These are phyloP conservation scores for Cryptoblepharus egeriae DNA, from an alignment of 2,797 vertebrate species.

Conservation along the genomic window DNA sequence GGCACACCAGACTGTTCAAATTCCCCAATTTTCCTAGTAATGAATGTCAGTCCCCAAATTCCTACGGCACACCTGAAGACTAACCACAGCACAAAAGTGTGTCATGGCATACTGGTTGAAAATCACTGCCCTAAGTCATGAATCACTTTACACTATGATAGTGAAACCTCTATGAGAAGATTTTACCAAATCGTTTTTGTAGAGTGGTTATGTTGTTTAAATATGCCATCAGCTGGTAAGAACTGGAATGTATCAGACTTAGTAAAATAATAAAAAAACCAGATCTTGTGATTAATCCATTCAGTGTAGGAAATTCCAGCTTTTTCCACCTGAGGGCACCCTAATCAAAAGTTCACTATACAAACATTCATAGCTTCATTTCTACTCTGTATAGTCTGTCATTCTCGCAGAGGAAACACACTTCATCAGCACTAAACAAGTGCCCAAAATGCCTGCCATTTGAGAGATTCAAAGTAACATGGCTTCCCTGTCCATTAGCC, in stretches of 20 bases:
- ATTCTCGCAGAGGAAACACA: background rate
- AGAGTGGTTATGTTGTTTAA: background rate
- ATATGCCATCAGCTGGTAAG: conserved; percentile 26
- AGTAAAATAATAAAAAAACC: background rate
- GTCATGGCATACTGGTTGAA: no score
- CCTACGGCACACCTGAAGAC: no score
- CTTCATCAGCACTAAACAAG: background rate
- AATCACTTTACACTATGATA: conserved; percentile 1
- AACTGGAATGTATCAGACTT: background rate
- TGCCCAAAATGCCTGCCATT: no score
- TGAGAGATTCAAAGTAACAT: background rate
- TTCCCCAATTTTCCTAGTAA: no score
- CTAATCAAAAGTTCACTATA: background rate
- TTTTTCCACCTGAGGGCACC: background rate
- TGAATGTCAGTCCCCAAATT: no score
- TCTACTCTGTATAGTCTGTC: background rate
- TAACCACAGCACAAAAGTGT: no score
- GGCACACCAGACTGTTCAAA: no score
- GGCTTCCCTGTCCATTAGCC: background rate
- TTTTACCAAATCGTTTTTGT: background rate
- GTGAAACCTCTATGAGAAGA: conserved; percentile 1
- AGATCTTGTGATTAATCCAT: background rate
- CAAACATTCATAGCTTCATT: background rate
- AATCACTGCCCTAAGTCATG: background rate
- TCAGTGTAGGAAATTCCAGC: background rate